Evolutionary conservation across 2,113 vertebrate species (phyloP).

Genomic region (Cottus gobio): DNA sequence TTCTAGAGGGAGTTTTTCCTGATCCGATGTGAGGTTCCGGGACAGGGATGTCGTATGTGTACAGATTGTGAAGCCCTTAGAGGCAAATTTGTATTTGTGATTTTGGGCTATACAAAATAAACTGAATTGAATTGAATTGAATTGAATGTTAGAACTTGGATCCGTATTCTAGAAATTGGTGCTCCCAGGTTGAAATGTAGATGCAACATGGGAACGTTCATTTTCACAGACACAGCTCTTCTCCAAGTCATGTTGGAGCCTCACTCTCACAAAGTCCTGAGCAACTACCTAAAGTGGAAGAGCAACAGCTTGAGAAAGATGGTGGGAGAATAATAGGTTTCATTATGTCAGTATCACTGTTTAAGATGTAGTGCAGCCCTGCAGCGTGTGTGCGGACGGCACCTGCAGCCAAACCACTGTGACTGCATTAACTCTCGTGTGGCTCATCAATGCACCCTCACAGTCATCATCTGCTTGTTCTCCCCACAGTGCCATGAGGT

Average conservation of each 20-base stretch:
- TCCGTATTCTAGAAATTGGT: slow-evolving; percentile 28
- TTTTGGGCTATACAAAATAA: no score
- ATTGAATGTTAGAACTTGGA: slow-evolving; percentile 11
- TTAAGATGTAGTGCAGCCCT: slow-evolving; percentile 6
- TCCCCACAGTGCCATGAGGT: slow-evolving; percentile 61
- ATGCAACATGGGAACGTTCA: slow-evolving; percentile 4
- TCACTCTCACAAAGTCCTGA: slow-evolving; percentile 3
- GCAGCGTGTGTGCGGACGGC: slow-evolving; percentile 18
- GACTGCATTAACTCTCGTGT: slow-evolving; percentile 36
- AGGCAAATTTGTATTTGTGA: no score
- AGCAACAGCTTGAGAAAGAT: neutral
- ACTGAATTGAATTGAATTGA: no score
- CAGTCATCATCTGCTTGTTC: slow-evolving; percentile 62
- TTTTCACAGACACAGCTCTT: slow-evolving; percentile 9
- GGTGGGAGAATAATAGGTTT: neutral
- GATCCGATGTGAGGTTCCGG: no score
- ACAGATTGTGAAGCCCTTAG: no score
- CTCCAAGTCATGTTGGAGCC: slow-evolving; percentile 3
- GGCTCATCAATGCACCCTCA: slow-evolving; percentile 52
- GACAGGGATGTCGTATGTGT: no score
- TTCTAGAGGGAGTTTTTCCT: no score
- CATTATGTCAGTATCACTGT: neutral
- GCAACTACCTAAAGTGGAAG: neutral
- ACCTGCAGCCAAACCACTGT: slow-evolving; percentile 33
- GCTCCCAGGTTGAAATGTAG: slow-evolving; percentile 33